Evolutionary conservation across 2,888 invertebrate genomes (phyloP).

Genomic region (Rhagophthalmus giganteus): DNA sequence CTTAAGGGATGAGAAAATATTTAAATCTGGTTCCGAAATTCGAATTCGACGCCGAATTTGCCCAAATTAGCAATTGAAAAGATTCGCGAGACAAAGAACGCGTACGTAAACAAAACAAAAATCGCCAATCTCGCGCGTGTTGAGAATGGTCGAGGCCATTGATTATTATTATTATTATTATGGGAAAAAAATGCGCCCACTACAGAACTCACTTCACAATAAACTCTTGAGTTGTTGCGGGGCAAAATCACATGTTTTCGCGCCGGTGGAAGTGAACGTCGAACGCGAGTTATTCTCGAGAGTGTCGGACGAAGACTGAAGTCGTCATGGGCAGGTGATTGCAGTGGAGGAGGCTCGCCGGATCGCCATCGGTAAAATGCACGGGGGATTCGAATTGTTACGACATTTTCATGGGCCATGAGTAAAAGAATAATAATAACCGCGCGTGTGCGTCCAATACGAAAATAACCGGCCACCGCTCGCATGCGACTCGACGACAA

Average conservation of each 20-base stretch:
- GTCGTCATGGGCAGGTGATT: slow-evolving; percentile 16
- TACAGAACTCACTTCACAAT: neutral
- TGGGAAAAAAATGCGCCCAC: neutral
- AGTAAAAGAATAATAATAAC: slow-evolving; percentile 16
- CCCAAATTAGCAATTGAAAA: too few relatives aligned
- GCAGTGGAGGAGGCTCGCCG: slow-evolving; percentile 7
- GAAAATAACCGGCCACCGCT: slow-evolving; percentile 1
- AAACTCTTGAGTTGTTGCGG: neutral
- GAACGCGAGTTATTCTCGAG: slow-evolving; percentile 21
- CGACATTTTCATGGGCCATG: slow-evolving; percentile 8
- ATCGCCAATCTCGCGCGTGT: too few relatives aligned
- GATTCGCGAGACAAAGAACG: neutral
- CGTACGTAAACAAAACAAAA: neutral
- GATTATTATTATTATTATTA: too few relatives aligned
- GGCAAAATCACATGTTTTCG: slow-evolving; percentile 5
- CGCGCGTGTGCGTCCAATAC: slow-evolving; percentile 8
- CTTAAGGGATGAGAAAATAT: too few relatives aligned
- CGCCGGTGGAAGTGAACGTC: slow-evolving; percentile 14
- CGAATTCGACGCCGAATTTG: too few relatives aligned
- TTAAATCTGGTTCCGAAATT: too few relatives aligned
- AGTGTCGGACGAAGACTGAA: slow-evolving; percentile 24
- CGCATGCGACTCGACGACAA: neutral
- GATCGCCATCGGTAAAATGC: slow-evolving; percentile 4
- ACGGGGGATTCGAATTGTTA: slow-evolving; percentile 15
- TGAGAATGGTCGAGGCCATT: too few relatives aligned